Evolutionary conservation across 2,888 invertebrate species (phyloP).

Genomic region (Zootermopsis nevadensis): DNA sequence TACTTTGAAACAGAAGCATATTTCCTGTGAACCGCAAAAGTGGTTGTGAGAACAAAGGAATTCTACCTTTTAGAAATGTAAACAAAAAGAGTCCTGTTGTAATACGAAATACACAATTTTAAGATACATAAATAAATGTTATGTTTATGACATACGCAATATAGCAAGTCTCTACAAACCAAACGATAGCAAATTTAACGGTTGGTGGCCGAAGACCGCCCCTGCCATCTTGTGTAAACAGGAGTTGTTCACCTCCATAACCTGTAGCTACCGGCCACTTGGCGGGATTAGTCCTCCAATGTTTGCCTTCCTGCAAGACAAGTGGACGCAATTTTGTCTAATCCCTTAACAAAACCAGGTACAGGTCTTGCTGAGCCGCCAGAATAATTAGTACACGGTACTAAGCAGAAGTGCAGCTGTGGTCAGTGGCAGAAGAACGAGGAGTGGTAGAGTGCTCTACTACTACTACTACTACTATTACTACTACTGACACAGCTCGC

Average conservation of each 20-base stretch:
- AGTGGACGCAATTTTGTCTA: slow-evolving; percentile 38
- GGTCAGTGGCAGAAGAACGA: background rate
- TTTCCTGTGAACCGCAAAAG: too few species aligned
- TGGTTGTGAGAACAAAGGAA: too few species aligned
- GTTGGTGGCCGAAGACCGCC: background rate
- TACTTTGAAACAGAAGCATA: too few species aligned
- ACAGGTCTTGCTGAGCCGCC: background rate
- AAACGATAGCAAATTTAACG: background rate
- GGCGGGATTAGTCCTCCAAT: background rate
- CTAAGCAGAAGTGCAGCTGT: background rate
- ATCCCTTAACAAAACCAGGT: slow-evolving; percentile 39
- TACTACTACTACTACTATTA: background rate
- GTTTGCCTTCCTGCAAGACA: slow-evolving; percentile 16
- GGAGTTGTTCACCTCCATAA: background rate
- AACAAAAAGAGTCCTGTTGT: too few species aligned
- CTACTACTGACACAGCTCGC: background rate
- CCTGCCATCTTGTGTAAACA: background rate
- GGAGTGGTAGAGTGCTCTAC: background rate
- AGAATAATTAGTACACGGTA: slow-evolving; percentile 4
- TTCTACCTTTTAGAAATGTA: too few species aligned
- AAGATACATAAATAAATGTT: too few species aligned
- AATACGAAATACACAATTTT: too few species aligned
- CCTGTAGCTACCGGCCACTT: slow-evolving; percentile 19
- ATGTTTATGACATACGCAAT: too few species aligned
- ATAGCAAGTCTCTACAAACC: too few species aligned